Evolutionary conservation across 2,888 invertebrate species (phyloP).

Genomic region (Azorinus chamasolen): DNA sequence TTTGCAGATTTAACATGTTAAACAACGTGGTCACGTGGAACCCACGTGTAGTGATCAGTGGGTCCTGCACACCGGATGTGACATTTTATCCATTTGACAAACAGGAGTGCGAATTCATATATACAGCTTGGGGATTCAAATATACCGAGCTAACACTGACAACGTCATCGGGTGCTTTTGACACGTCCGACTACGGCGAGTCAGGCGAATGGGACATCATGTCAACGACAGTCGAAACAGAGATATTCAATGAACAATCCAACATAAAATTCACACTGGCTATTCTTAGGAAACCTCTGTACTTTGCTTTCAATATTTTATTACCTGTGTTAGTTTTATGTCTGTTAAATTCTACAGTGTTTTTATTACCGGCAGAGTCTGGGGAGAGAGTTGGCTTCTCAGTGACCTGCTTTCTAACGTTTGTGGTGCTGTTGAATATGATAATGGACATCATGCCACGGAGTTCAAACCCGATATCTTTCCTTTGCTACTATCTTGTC

Average conservation of each 20-base stretch:
- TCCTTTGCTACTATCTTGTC: constrained; percentile 57
- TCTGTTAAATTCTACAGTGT: constrained; percentile 52
- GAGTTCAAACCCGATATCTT: constrained; percentile 57
- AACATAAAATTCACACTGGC: constrained; percentile 39
- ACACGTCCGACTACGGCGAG: constrained; percentile 33
- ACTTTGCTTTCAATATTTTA: constrained; percentile 61
- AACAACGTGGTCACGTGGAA: constrained; percentile 37
- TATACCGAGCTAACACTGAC: constrained; percentile 29
- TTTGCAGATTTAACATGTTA: constrained; percentile 45
- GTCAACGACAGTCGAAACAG: constrained; percentile 30
- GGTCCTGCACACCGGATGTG: constrained; percentile 59
- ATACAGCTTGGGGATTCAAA: constrained; percentile 54
- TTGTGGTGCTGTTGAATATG: constrained; percentile 59
- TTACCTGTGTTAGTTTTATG: constrained; percentile 57
- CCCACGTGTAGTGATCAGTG: constrained; percentile 54
- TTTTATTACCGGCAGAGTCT: constrained; percentile 57
- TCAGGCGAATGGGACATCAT: constrained; percentile 59
- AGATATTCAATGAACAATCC: constrained; percentile 12
- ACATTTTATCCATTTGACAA: constrained; percentile 62
- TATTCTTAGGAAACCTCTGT: constrained; percentile 52
- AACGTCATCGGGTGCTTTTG: constrained; percentile 28
- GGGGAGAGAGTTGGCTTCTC: constrained; percentile 64
- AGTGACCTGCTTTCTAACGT: constrained; percentile 60
- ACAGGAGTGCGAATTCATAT: constrained; percentile 50
- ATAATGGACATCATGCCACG: constrained; percentile 64